Conservation (phyloP, 2,888 invertebrate species). For the Ophion costatus region DNA sequence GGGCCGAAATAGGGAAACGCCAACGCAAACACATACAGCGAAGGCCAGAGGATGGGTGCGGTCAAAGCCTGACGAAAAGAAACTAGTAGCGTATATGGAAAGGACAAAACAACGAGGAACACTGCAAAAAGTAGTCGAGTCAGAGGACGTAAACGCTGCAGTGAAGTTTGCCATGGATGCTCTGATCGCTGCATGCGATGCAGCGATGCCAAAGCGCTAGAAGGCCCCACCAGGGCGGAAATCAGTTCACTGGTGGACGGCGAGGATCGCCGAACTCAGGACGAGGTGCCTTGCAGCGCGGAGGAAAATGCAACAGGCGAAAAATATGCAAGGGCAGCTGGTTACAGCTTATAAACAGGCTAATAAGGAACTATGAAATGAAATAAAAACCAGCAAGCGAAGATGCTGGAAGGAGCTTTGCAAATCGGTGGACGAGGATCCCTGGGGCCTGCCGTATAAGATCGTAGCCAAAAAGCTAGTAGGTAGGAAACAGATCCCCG, state of each 20-base stretch:
- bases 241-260: not conserved
- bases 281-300: no score
- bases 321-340: not conserved
- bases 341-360: slow-evolving; percentile 42
- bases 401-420: slow-evolving; percentile 52
- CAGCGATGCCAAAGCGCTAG: no score
- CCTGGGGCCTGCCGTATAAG: slow-evolving; percentile 60
- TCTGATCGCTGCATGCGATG: no score
- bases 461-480: slow-evolving; percentile 58
- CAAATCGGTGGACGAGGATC: slow-evolving; percentile 58
- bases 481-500: slow-evolving; percentile 33
- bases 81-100: no score
- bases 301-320: no score
- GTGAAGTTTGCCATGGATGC: no score
- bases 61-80: no score
- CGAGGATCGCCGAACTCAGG: no score
- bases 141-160: no score
- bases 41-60: slow-evolving; percentile 24
- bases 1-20: not conserved
- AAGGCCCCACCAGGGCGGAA: not conserved
- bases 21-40: not conserved
- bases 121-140: no score
- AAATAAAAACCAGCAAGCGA: slow-evolving; percentile 42
- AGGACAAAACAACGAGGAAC: no score
- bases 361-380: slow-evolving; percentile 21